Evolutionary conservation across 2,888 invertebrate genomes (phyloP), one percentile per base, ranked within the genome.

Genomic region (Bellardia pandia): DNA sequence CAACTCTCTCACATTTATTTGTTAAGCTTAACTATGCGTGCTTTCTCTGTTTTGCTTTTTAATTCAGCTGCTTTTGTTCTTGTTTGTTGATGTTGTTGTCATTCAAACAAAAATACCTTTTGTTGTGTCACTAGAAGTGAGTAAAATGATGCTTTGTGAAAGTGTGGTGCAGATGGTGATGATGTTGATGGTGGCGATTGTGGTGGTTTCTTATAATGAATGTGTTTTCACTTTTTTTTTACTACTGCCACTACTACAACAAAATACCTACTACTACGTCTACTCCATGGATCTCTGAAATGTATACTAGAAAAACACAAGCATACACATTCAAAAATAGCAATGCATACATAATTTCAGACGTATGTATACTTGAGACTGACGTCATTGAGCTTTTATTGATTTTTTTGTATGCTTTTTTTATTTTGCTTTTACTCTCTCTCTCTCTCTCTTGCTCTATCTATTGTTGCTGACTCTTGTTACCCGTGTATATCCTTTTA

Each of bases 321-420:
- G 23, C 4, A 79, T 37, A 33, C 40, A 51, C 16, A 58, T 56
- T 86, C 83, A 86, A 80, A 86, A 76, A 33, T 56, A 14, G 7
- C 6, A 56, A 23, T 56, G 5, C 58, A 30, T n/a, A 51, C n/a
- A 51, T n/a, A 51, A 51, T 51, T 51, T 51, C n/a, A 51, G 51
- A 51, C 51, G 51, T 30, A 53, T 86, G 89, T 89, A 86, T 88
- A 84, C 77, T 88, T 88, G 78, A 88, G 87, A 89, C 90, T 92
- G 92, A 92, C 92, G 92, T 92, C 92, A 92, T 91, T 90, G 91
- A 92, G 92, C 92, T 91, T 92, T 90, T 91, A 92, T 92, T 91
- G 92, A 92, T 92, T 92, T 92, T 91, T 89, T 30, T 64, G 42
- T 33, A 3, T 58, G 42, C 11, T 40, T 62, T 37, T 40, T 30